Percentiles rank a stretch among this genome's conserved stretches.
Evolutionary conservation across 2,888 invertebrate species (phyloP).

Genomic region (Timema cristinae): DNA sequence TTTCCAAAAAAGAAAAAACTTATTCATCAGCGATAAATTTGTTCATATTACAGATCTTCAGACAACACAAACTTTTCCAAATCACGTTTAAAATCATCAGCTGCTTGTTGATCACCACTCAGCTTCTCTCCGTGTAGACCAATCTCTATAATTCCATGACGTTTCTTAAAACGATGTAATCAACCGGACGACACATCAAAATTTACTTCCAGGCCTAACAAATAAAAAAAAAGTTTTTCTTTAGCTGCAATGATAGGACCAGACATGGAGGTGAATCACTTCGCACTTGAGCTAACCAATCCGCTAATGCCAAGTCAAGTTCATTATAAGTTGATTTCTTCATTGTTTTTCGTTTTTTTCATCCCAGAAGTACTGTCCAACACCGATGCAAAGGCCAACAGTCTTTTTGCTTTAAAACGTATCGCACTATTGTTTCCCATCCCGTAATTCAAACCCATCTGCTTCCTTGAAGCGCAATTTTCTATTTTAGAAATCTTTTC

Average conservation of each 20-base stretch:
- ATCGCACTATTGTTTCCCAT: not conserved
- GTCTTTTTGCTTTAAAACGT: not conserved
- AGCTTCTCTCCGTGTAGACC: too few relatives aligned
- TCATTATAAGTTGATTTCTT: not conserved
- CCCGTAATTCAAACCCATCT: not conserved
- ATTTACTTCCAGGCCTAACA: conserved; percentile 1
- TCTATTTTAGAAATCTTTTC: conserved; percentile 1
- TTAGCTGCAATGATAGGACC: conserved; percentile 1
- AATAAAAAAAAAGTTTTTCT: not conserved
- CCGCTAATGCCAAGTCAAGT: not conserved
- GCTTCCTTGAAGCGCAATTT: not conserved
- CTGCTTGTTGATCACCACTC: too few relatives aligned
- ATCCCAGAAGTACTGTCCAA: not conserved
- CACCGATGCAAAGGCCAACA: conserved; percentile 3
- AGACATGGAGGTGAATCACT: not conserved
- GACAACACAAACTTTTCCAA: too few relatives aligned
- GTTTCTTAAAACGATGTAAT: not conserved
- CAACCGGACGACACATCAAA: not conserved
- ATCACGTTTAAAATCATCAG: too few relatives aligned
- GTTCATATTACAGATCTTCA: too few relatives aligned
- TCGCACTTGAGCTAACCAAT: not conserved
- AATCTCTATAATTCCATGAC: not conserved
- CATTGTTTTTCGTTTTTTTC: not conserved
- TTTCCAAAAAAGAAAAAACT: too few relatives aligned
- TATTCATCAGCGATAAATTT: too few relatives aligned